Evolutionary conservation across 2,113 vertebrate species (phyloP), one percentile per base, ranked within the genome.

Genomic region (Isichthys henryi): DNA sequence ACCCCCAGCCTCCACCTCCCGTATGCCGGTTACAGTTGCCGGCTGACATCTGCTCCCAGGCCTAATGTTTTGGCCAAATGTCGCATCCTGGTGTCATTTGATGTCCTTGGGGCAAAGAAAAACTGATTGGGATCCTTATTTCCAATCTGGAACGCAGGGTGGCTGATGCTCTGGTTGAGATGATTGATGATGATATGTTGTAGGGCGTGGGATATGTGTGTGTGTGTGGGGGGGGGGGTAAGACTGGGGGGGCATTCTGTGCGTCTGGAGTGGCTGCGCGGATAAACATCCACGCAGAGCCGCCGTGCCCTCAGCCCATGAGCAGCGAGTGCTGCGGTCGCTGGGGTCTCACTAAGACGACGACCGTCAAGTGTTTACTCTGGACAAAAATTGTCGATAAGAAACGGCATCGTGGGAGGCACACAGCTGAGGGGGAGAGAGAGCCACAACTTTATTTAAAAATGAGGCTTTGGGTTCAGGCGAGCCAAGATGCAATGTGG

Each of bases 121-220:
- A 77, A 90, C 84, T 90, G 74, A 90, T 90, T 88, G 62, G 86
- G 66, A 45, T 83, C 52, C 86, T 48, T 83, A 90, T 90, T 88
- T 88, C 50, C 86, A 90, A 90, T 83, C 86, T 83, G 86, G 74
- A 84, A 45, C 50, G 0, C 66, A 13, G 70, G 49, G 86, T 3
- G 66, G 19, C 56, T n/a, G 45, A 19, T 53, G 86, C 48, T 83
- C 66, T 49, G 49, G 84, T 77, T 87, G 86, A 88, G 77, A 90
- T 88, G 89, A 90, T 90, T 80, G 74, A 88, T 88, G 86, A 90
- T 88, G 77, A 88, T 90, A 88, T 50, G 74, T 43, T 45, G 39
- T n/a, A n/a, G 43, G 43, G 43, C 74, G 74, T 74, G 49, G 56
- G 70, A n/a, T 10, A n/a, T 66, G n/a, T 66, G 8, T 62, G 58